Base-by-base conservation (phyloP, 1,140 invertebrate species). In the Drosophila pectinifera region DNA sequence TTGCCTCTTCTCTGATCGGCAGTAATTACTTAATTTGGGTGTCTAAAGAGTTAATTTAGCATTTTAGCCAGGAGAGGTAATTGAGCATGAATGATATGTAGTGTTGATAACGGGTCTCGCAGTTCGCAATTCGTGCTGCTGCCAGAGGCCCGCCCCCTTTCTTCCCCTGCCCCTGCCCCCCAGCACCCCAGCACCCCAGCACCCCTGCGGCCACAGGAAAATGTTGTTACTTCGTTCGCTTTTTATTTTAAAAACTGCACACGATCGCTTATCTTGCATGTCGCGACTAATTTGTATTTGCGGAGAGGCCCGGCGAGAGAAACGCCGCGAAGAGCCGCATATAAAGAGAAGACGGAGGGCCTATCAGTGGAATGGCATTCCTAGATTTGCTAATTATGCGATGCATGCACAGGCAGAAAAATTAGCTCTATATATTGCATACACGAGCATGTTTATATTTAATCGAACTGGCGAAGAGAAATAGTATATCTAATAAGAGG, bases 231-330 rank as follows among this genome's bases (percentile, higher is more conserved):
- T 73, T 45, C 61, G 43, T 45, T 22, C 6, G 34, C 13, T 62
- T 61, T 63, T 61, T 63, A 39, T 78, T 78, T 78, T 48, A 58
- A 64, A 73, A 77, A 64, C 14, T 64, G 75, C 62, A 72, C 64
- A 59, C 54, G 74, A 82, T 88, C 49, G 54, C 82, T 82, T 86
- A 86, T 86, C 83, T 86, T 76, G 75, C 79, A 88, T 88, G 83
- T 88, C 72, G 70, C 49, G 28, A 42, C 64, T 86, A 85, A 85
- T 85, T 85, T 85, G 68, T 85, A 81, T 86, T 78, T 67, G 64
- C 24, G n/a, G 31, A 73, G 62, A 72, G 59, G 42, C 59, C 31
- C 26, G 14, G 26, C 65, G 22, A 58, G 54, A 53, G 24, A 42
- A 49, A 13, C 16, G 34, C 24, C 20, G 5, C 22, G 14, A 26